A percentile compares a stretch with the other conserved stretches of the same genome.
phyloP scores from a whole-genome alignment of 1,140 invertebrate genomes.

The Dysdera silvatica region DNA sequence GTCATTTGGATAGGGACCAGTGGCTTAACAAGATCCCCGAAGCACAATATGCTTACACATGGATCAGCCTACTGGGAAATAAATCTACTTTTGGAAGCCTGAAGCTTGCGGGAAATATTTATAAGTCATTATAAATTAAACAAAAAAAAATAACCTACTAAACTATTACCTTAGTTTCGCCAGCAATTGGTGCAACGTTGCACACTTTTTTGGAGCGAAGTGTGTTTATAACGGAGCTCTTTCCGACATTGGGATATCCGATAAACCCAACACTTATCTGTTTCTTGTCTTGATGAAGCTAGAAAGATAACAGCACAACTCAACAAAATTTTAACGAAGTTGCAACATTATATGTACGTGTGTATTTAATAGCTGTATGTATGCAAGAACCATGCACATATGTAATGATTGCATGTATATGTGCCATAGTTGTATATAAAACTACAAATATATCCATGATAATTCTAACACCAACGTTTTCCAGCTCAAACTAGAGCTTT shows the following conservation, averaged over 20 bases:
- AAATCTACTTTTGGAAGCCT: no score
- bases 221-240: constrained; percentile 97
- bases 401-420: background rate
- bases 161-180: constrained; percentile 83
- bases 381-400: background rate
- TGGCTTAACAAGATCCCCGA: no score
- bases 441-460: no score
- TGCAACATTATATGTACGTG: background rate
- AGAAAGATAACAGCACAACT: constrained; percentile 7
- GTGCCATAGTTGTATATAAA: no score
- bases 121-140: background rate
- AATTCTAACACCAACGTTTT: no score
- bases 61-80: no score
- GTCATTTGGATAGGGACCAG: no score
- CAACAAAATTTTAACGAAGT: background rate
- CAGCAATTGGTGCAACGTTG: constrained; percentile 97
- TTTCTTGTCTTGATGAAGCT: constrained; percentile 85
- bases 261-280: constrained; percentile 99
- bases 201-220: constrained; percentile 90
- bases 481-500: no score
- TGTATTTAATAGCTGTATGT: background rate
- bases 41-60: no score
- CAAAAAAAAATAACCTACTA: background rate
- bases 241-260: constrained; percentile 98
- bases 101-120: no score